A percentile compares a stretch with the other conserved stretches of the same genome.
Evolutionary conservation across 2,888 invertebrate genomes (phyloP).

Genomic region (Polia nebulosa): DNA sequence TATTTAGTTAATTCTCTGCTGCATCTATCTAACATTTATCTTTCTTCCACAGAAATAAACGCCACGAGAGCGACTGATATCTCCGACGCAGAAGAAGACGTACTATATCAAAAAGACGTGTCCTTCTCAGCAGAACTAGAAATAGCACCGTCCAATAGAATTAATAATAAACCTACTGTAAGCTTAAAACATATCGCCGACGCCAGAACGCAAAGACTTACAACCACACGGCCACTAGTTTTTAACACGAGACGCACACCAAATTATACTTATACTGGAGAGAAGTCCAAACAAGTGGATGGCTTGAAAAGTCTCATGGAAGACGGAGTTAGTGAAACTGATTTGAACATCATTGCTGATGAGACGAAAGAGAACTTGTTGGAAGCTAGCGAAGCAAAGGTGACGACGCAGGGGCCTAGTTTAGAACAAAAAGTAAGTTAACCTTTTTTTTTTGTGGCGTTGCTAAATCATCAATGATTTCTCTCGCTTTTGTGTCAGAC

Average conservation of each 20-base stretch:
- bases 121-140: conserved; percentile 95
- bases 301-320: conserved; percentile 86
- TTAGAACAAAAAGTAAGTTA: conserved; percentile 92
- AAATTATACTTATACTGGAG: conserved; percentile 83
- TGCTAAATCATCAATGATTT: too few species aligned
- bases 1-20: not conserved
- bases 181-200: conserved; percentile 81
- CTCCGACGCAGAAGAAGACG: conserved; percentile 92
- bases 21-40: not conserved
- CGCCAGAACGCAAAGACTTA: conserved; percentile 72
- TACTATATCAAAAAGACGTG: conserved; percentile 95
- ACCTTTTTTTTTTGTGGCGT: too few species aligned
- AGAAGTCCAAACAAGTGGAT: conserved; percentile 83
- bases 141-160: conserved; percentile 89
- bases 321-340: conserved; percentile 86
- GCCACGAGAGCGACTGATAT: conserved; percentile 92
- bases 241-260: conserved; percentile 70
- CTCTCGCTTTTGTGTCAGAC: too few species aligned
- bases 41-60: conserved; percentile 93
- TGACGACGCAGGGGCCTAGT: conserved; percentile 92
- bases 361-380: conserved; percentile 70
- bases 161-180: conserved; percentile 83
- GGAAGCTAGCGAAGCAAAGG: conserved; percentile 73
- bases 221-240: conserved; percentile 72
- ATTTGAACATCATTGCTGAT: conserved; percentile 86